These are phyloP conservation scores for Psylliodes chrysocephalus DNA, from an alignment of 2,888 invertebrate genomes.

Conservation along the genomic window DNA sequence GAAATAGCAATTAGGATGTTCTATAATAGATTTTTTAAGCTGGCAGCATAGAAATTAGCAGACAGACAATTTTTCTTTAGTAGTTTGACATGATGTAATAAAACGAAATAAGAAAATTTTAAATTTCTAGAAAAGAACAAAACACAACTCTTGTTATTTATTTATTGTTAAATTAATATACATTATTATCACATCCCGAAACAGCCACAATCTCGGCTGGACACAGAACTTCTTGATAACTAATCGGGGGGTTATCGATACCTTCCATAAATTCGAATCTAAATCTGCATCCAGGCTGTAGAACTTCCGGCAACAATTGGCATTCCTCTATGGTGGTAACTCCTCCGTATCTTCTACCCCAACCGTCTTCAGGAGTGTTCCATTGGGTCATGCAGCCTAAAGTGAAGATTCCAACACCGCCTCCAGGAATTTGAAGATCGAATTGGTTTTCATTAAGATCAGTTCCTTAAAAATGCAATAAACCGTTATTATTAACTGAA, in stretches of 20 bases:
- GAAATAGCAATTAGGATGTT: too few species aligned
- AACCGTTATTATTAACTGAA: too few species aligned
- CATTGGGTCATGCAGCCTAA: slow-evolving; percentile 39
- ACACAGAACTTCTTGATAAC: slow-evolving; percentile 37
- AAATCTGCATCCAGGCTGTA: slow-evolving; percentile 38
- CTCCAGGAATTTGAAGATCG: slow-evolving; percentile 43
- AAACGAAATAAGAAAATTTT: too few species aligned
- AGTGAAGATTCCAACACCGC: slow-evolving; percentile 42
- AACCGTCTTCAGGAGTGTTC: slow-evolving; percentile 34
- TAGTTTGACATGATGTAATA: too few species aligned
- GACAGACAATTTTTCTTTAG: too few species aligned
- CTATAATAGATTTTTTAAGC: too few species aligned
- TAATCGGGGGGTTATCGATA: slow-evolving; percentile 34
- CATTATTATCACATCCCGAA: slow-evolving; percentile 30
- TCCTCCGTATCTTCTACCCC: slow-evolving; percentile 38
- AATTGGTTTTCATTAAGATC: slow-evolving; percentile 41
- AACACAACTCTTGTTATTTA: too few species aligned
- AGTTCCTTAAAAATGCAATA: neutral
- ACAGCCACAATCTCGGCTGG: slow-evolving; percentile 33
- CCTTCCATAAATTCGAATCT: slow-evolving; percentile 39
- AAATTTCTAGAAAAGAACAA: too few species aligned
- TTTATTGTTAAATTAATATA: too few species aligned
- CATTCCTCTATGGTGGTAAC: slow-evolving; percentile 34
- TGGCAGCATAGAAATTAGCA: too few species aligned
- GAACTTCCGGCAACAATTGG: slow-evolving; percentile 25